phyloP scores from a whole-genome alignment of 2,888 invertebrate genomes.

The Seladonia tumulorum region DNA sequence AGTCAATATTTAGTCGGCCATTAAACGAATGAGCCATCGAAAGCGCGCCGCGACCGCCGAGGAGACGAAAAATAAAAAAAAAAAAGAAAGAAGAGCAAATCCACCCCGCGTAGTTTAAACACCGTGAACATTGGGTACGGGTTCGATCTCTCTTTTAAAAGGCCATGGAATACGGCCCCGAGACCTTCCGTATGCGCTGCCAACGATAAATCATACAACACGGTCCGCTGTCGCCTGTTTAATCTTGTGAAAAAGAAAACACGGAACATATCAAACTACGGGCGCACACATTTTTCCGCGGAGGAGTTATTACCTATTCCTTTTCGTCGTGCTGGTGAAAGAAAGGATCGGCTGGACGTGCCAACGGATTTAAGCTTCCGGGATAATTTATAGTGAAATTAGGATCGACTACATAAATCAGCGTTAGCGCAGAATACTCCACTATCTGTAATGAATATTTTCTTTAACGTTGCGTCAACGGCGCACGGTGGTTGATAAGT shows the following conservation, averaged over 20 bases:
- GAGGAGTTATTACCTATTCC: neutral
- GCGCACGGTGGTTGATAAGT: too few relatives aligned
- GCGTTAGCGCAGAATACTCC: neutral
- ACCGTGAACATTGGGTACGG: slow-evolving; percentile 42
- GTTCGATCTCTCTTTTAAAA: slow-evolving; percentile 62
- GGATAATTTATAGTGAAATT: neutral
- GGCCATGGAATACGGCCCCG: slow-evolving; percentile 22
- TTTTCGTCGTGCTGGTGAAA: neutral
- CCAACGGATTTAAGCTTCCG: neutral
- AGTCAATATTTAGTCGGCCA: slow-evolving; percentile 78
- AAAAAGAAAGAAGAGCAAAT: slow-evolving; percentile 64
- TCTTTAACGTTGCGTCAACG: too few relatives aligned
- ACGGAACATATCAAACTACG: neutral
- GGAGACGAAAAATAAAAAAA: slow-evolving; percentile 53
- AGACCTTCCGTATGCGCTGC: slow-evolving; percentile 26
- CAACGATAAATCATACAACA: slow-evolving; percentile 9
- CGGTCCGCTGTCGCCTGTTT: neutral
- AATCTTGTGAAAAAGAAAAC: neutral
- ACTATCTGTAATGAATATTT: neutral
- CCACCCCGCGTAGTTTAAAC: slow-evolving; percentile 60
- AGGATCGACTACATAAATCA: neutral
- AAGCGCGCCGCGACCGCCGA: slow-evolving; percentile 37
- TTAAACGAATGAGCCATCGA: slow-evolving; percentile 73
- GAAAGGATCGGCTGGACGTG: neutral
- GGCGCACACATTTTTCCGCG: neutral